Conservation (phyloP, 2,797 vertebrate genomes). For the Myotis planiceps region DNA sequence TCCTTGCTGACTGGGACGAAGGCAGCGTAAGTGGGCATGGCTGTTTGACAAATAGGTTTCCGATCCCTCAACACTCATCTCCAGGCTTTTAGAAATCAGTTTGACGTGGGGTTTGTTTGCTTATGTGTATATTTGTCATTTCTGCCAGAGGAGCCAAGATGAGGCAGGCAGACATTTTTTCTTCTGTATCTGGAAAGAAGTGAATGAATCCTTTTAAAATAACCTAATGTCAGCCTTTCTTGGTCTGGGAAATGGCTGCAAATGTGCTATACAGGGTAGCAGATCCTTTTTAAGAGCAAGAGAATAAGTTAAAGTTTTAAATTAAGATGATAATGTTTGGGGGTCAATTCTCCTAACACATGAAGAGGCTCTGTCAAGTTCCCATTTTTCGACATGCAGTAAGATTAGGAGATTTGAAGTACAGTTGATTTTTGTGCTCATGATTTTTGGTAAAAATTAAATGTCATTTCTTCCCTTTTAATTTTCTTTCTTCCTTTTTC, state of each 20-base stretch:
- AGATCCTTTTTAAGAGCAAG: slow-evolving; percentile 14
- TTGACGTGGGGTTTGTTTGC: neutral
- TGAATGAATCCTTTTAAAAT: neutral
- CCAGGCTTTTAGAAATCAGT: slow-evolving; percentile 54
- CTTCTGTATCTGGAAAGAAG: slow-evolving; percentile 1
- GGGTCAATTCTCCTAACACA: neutral
- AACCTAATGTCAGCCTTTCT: neutral
- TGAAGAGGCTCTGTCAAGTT: neutral
- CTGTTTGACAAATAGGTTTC: slow-evolving; percentile 41
- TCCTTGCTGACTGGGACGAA: neutral
- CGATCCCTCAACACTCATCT: neutral
- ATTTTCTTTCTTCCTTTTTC: neutral
- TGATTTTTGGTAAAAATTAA: slow-evolving; percentile 5
- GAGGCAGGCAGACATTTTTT: neutral
- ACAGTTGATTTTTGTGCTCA: neutral
- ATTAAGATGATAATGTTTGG: neutral
- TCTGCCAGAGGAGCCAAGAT: neutral
- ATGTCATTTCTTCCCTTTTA: neutral
- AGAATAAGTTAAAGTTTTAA: slow-evolving; percentile 5
- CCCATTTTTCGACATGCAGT: neutral
- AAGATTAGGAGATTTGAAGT: neutral
- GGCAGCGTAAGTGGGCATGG: neutral
- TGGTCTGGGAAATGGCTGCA: neutral
- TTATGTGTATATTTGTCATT: neutral
- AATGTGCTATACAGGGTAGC: neutral